These are phyloP conservation scores for Drosophila fuyamai DNA, from an alignment of 1,140 invertebrate genomes.

Conservation along the genomic window DNA sequence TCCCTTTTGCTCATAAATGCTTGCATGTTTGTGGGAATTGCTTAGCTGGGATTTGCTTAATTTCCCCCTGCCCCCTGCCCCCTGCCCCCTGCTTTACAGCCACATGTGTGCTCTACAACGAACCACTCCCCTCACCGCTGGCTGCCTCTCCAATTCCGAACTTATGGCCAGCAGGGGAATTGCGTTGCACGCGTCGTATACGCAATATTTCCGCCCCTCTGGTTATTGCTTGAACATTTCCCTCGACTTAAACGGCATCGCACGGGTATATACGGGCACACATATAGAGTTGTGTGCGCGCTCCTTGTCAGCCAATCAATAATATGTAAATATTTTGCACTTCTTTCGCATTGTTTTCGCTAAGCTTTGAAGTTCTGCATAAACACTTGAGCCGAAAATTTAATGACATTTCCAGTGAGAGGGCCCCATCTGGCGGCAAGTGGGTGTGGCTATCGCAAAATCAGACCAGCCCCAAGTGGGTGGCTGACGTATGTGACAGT, in stretches of 20 bases:
- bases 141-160: neutral
- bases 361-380: constrained; percentile 63
- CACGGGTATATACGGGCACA: constrained; percentile 9
- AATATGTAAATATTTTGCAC: constrained; percentile 73
- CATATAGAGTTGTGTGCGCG: neutral
- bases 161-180: constrained; percentile 58
- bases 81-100: constrained; percentile 12
- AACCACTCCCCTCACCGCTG: neutral
- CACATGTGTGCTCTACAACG: neutral
- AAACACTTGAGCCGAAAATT: constrained; percentile 65
- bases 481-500: constrained; percentile 34
- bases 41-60: constrained; percentile 78
- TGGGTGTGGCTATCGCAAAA: constrained; percentile 4
- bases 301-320: constrained; percentile 71
- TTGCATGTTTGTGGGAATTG: constrained; percentile 71
- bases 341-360: constrained; percentile 53
- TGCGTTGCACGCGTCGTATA: constrained; percentile 58
- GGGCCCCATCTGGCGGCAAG: constrained; percentile 38
- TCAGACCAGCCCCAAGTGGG: neutral
- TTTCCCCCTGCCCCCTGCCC: constrained; percentile 42
- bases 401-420: constrained; percentile 55
- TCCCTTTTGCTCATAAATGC: constrained; percentile 60
- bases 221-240: constrained; percentile 12
- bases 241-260: constrained; percentile 5
- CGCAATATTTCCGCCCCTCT: constrained; percentile 38